Conservation (phyloP, 2,113 vertebrate genomes). For the Gavialis gangeticus region DNA sequence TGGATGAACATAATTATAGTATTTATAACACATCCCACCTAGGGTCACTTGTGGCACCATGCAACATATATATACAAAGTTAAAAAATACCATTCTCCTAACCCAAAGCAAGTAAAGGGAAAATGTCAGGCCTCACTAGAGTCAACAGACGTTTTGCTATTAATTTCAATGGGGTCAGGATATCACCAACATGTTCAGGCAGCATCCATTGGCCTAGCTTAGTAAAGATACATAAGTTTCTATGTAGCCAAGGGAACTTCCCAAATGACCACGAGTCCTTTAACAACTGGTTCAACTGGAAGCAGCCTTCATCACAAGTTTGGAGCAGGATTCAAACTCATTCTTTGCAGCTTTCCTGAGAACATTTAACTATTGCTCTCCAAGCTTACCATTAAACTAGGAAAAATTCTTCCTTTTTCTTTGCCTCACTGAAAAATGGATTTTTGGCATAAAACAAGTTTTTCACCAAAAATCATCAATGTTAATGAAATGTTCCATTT, state of each 20-base stretch:
- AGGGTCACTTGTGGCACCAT: not conserved
- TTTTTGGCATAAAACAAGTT: rapidly evolving
- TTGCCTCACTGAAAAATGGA: not conserved
- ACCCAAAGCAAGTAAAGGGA: not conserved
- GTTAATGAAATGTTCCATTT: not conserved
- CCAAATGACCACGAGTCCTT: no score
- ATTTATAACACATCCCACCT: not conserved
- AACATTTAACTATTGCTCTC: not conserved
- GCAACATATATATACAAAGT: not conserved
- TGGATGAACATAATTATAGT: not conserved
- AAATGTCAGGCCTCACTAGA: not conserved
- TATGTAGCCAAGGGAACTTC: no score
- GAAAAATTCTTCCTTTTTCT: not conserved
- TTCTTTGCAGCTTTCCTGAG: no score
- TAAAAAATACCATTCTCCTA: not conserved
- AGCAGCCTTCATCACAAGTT: no score
- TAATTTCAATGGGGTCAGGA: not conserved
- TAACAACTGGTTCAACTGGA: no score
- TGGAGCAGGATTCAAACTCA: no score
- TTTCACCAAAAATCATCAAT: not conserved
- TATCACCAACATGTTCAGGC: no score
- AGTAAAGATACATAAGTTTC: no score
- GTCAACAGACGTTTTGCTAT: not conserved
- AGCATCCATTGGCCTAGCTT: no score
- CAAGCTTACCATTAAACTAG: not conserved